These are phyloP conservation scores for Tillus elongatus DNA, from an alignment of 2,888 invertebrate species.

Conservation along the genomic window DNA sequence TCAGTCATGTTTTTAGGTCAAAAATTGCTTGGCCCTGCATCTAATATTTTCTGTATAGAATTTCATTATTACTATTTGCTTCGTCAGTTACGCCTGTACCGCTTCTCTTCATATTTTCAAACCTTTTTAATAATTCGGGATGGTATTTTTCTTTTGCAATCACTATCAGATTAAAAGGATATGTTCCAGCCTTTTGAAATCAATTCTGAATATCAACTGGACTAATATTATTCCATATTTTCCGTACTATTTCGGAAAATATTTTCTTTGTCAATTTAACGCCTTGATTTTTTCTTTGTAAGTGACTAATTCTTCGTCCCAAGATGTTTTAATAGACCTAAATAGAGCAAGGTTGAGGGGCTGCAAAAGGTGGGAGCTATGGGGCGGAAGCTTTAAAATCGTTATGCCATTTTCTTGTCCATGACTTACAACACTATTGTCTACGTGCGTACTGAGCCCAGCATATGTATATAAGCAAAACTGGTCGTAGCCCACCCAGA, in stretches of 20 bases:
- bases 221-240: slow-evolving; percentile 9
- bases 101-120: slow-evolving; percentile 12
- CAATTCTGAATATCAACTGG: slow-evolving; percentile 8
- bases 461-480: slow-evolving; percentile 31
- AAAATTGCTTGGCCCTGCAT: slow-evolving; percentile 12
- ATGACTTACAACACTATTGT: slow-evolving; percentile 17
- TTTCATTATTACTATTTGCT: slow-evolving; percentile 11
- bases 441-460: slow-evolving; percentile 29
- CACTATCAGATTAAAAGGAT: too few species aligned
- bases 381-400: slow-evolving; percentile 30
- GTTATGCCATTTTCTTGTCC: slow-evolving; percentile 19
- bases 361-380: slow-evolving; percentile 26
- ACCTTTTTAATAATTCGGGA: slow-evolving; percentile 14
- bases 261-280: neutral
- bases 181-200: slow-evolving; percentile 8
- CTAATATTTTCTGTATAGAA: slow-evolving; percentile 10
- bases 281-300: slow-evolving; percentile 1
- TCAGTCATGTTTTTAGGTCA: too few species aligned
- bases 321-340: slow-evolving; percentile 16
- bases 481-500: slow-evolving; percentile 26
- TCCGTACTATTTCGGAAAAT: slow-evolving; percentile 6
- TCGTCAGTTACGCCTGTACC: slow-evolving; percentile 10
- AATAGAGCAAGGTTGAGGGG: slow-evolving; percentile 26
- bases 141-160: slow-evolving; percentile 11
- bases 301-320: slow-evolving; percentile 12